Percentiles rank a stretch among this genome's conserved stretches.
Evolutionary conservation across 2,113 vertebrate genomes (phyloP).

Genomic region (Pelvicachromis taeniatus): DNA sequence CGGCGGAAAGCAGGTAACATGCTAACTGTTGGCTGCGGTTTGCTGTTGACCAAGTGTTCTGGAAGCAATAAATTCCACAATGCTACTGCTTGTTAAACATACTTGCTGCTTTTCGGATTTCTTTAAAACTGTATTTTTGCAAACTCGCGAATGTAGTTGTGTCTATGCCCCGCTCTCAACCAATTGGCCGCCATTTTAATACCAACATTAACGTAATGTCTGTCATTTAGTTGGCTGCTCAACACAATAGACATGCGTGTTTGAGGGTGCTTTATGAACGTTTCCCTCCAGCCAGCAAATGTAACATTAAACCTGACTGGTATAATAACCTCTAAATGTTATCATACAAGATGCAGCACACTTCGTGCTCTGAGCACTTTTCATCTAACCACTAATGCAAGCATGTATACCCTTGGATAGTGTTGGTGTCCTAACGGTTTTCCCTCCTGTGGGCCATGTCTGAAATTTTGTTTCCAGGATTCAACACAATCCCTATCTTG

Average conservation of each 20-base stretch:
- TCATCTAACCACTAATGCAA: not conserved
- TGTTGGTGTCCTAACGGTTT: not conserved
- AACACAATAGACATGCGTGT: not conserved
- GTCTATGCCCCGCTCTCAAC: accelerated
- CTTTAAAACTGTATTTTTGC: not conserved
- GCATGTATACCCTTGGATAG: not conserved
- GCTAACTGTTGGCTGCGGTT: not conserved
- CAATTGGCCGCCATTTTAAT: slow-evolving; percentile 41
- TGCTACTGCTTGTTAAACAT: too few relatives aligned
- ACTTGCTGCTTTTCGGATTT: not conserved
- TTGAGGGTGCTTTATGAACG: not conserved
- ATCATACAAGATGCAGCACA: not conserved
- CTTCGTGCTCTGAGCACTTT: accelerated
- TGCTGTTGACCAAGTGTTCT: not conserved
- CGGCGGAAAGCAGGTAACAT: slow-evolving; percentile 54
- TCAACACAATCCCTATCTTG: slow-evolving; percentile 50
- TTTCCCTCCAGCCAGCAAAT: not conserved
- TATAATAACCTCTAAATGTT: not conserved
- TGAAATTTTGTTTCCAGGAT: slow-evolving; percentile 36
- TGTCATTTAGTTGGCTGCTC: not conserved
- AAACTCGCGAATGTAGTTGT: not conserved
- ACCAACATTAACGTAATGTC: not conserved
- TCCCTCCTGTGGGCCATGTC: not conserved
- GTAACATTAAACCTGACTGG: not conserved
- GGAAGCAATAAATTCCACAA: not conserved